Conservation (phyloP, 2,113 vertebrate genomes). For the Salminus brasiliensis region DNA sequence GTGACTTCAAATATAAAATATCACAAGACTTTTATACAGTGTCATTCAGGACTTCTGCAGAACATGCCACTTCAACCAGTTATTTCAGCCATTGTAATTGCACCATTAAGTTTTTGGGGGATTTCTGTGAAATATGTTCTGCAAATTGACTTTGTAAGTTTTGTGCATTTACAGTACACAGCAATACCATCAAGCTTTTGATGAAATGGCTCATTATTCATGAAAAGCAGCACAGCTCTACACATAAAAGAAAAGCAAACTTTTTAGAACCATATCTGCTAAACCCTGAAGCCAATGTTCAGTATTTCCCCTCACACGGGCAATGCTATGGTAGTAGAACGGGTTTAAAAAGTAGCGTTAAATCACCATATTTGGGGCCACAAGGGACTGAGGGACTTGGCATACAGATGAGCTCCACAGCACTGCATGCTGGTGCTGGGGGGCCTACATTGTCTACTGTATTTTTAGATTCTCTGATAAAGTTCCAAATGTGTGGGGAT, state of each 20-base stretch:
- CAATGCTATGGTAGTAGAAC: neutral
- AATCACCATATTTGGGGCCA: neutral
- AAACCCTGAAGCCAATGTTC: neutral
- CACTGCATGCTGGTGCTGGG: neutral
- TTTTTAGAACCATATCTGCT: neutral
- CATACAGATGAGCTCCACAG: neutral
- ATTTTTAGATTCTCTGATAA: constrained; percentile 8
- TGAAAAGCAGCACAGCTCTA: neutral
- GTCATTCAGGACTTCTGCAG: too few species aligned
- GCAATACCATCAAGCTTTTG: neutral
- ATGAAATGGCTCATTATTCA: neutral
- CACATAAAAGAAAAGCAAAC: neutral
- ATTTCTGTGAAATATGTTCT: neutral
- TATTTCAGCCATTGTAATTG: neutral
- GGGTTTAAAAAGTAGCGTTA: neutral
- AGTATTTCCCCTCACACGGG: neutral
- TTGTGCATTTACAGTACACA: neutral
- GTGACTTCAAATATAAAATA: too few species aligned
- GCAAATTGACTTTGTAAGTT: neutral
- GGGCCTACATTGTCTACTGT: neutral
- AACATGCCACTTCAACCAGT: too few species aligned
- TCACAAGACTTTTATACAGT: too few species aligned
- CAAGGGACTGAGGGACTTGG: neutral
- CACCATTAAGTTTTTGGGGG: neutral
- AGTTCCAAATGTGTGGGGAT: constrained; percentile 11